Base-by-base conservation (phyloP, 1,140 invertebrate species). In the Euwallacea fornicatus region DNA sequence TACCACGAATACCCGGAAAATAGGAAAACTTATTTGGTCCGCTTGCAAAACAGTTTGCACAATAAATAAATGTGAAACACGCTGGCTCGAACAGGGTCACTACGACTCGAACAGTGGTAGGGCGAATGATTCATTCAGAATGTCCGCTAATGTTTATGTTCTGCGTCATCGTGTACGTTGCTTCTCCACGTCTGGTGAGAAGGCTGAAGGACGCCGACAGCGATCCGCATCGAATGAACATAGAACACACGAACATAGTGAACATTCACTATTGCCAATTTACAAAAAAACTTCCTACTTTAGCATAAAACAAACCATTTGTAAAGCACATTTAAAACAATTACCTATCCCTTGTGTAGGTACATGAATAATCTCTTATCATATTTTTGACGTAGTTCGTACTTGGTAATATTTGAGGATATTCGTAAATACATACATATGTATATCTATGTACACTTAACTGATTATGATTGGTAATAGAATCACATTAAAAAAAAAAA, bases 101-200 rank as follows among this genome's bases (percentile, higher is more conserved):
- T 73, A 72, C 42, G 56, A 44, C 44, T 54, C 63, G 7, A 59
- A 42, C 42, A 61, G 63, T 66, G 62, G 69, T 33, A 33, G 71
- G 63, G 63, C 66, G 65, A 62, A 68, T 76, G 76, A 75, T 71
- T 77, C 76, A 77, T 73, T 74, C 74, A 71, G 53, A 65, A 53
- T 71, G 73, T 72, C 72, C 71, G 73, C 68, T 74, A 74, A 73
- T 77, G 67, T 75, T 75, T 76, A 72, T 74, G 66, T 74, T 67
- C 76, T 75, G 74, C 73, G 76, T 77, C 74, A 76, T 33, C 21
- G 21, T 73, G 56, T 66, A 55, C 46, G 9, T 73, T 73, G 62
- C 67, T 70, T 64, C 68, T 63, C 68, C 64, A 33, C 21, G 21
- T 33, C 21, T 33, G 21, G 21, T 33, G 21, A 33, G 21, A 33